A percentile compares a stretch with the other conserved stretches of the same genome.
These are phyloP conservation scores for Coptotermes formosanus DNA, from an alignment of 1,140 invertebrate genomes.

Conservation along the genomic window DNA sequence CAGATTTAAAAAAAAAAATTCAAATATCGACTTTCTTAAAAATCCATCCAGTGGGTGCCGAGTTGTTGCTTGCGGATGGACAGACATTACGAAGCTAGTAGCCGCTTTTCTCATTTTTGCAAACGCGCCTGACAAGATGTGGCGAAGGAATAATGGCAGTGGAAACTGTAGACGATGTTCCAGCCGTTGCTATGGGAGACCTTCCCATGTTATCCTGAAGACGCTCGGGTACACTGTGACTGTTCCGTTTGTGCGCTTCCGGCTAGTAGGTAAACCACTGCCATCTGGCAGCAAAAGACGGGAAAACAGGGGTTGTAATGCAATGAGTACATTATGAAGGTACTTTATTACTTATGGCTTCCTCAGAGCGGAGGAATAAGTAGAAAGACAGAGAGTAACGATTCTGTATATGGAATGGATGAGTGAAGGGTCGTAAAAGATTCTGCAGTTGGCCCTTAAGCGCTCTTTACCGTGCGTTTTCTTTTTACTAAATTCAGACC, in stretches of 20 bases:
- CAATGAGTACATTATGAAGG: not conserved
- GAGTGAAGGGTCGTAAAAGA: not conserved
- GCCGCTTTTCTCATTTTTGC: too few species aligned
- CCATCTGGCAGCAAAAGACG: too few species aligned
- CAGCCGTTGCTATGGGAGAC: not conserved
- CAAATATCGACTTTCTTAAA: too few species aligned
- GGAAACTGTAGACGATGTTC: not conserved
- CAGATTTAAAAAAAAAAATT: too few species aligned
- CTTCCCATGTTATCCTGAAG: not conserved
- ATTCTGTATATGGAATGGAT: not conserved
- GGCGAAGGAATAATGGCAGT: not conserved
- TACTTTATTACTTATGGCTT: constrained; percentile 32
- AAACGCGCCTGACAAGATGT: too few species aligned
- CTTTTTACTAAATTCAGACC: not conserved
- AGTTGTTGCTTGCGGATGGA: too few species aligned
- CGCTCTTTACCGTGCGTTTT: too few species aligned
- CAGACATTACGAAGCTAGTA: too few species aligned
- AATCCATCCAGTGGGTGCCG: too few species aligned
- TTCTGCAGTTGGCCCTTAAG: not conserved
- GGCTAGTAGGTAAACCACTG: not conserved
- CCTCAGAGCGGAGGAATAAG: constrained; percentile 18
- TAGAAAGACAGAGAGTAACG: not conserved
- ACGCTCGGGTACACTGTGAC: not conserved
- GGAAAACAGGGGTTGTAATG: too few species aligned
- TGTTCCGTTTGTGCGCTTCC: not conserved